Conservation (phyloP, 2,113 vertebrate genomes). For the Pavo muticus region DNA sequence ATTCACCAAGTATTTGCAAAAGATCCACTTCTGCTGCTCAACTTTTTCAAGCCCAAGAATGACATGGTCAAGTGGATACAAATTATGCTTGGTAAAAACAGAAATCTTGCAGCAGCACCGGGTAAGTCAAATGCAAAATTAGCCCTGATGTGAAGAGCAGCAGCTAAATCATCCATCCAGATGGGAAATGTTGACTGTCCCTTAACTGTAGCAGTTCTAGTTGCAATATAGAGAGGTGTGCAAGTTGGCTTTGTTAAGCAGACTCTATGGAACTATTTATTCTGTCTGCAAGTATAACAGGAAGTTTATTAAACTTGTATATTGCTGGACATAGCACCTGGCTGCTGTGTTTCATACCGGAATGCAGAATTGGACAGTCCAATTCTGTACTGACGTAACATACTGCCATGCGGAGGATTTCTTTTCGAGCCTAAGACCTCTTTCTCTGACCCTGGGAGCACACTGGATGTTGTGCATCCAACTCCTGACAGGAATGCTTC, state of each 20-base stretch:
- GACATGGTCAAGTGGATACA: neutral
- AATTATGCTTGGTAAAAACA: neutral
- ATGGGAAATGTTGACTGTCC: conserved; percentile 18
- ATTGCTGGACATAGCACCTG: conserved; percentile 49
- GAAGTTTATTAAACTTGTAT: conserved; percentile 52
- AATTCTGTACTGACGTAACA: conserved; percentile 37
- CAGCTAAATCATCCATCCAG: conserved; percentile 31
- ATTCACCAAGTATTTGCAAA: neutral
- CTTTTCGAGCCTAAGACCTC: neutral
- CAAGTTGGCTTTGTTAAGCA: conserved; percentile 44
- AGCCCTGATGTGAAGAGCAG: conserved; percentile 13
- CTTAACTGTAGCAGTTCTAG: neutral
- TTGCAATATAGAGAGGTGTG: conserved; percentile 27
- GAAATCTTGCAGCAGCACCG: neutral
- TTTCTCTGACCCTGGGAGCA: conserved; percentile 53
- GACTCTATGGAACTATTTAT: conserved; percentile 56
- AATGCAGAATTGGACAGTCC: conserved; percentile 32
- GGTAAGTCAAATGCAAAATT: conserved; percentile 14
- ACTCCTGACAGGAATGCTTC: conserved; percentile 67
- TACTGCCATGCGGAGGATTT: conserved; percentile 46
- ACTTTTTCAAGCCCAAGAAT: conserved; percentile 29
- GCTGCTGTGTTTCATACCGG: neutral
- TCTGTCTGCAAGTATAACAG: neutral
- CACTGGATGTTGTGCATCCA: conserved; percentile 22
- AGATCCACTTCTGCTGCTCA: conserved; percentile 12